Evolutionary conservation across 2,888 invertebrate genomes (phyloP).

Genomic region (Lycocerus yunnanus): DNA sequence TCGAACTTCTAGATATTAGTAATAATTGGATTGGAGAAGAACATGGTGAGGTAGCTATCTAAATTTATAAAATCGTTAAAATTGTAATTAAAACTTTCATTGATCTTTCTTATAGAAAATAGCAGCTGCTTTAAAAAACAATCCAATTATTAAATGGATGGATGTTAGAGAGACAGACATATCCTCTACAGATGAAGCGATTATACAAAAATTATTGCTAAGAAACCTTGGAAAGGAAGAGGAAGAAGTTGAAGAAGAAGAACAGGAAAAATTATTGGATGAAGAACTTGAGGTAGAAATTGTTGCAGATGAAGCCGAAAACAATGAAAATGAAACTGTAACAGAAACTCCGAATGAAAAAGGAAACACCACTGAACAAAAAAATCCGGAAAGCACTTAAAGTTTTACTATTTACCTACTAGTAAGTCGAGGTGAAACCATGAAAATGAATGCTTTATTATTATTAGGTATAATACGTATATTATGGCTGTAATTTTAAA

Average conservation of each 20-base stretch:
- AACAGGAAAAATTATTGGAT: constrained; percentile 5
- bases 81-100: not conserved
- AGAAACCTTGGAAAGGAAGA: constrained; percentile 51
- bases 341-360: constrained; percentile 9
- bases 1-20: constrained; percentile 62
- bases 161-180: constrained; percentile 55
- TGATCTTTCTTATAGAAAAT: constrained; percentile 1
- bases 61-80: not conserved
- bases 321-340: constrained; percentile 9
- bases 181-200: constrained; percentile 55
- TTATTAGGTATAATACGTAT: not conserved
- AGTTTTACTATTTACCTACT: not conserved
- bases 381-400: not conserved
- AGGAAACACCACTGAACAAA: not conserved
- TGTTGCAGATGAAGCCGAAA: constrained; percentile 24
- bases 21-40: constrained; percentile 65
- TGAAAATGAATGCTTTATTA: not conserved
- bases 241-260: constrained; percentile 32
- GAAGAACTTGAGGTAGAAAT: constrained; percentile 20
- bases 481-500: not conserved
- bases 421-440: not conserved
- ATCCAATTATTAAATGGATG: constrained; percentile 45
- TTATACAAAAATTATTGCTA: constrained; percentile 56
- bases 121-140: constrained; percentile 32
- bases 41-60: constrained; percentile 52